Conservation (phyloP, 1,140 invertebrate genomes). For the Oncopeltus fasciatus region DNA sequence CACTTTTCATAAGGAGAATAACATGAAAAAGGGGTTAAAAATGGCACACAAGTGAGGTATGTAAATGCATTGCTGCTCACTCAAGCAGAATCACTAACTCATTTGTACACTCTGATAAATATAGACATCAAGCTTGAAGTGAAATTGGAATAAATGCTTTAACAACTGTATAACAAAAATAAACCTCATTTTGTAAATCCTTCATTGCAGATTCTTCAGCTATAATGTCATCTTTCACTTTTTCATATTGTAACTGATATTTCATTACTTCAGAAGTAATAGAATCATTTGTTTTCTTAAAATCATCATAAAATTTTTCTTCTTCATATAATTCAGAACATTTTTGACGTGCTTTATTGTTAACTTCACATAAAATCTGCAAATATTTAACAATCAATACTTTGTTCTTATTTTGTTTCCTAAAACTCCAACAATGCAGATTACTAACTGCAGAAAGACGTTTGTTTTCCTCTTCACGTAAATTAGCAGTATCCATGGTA, state of each 20-base stretch:
- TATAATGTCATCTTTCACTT: neutral
- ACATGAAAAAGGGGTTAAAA: too few species aligned
- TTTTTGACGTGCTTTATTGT: neutral
- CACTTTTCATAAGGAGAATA: too few species aligned
- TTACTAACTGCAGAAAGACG: neutral
- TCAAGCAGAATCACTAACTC: too few species aligned
- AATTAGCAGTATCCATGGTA: constrained; percentile 28
- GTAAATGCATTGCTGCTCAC: too few species aligned
- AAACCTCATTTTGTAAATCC: neutral
- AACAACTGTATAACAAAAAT: too few species aligned
- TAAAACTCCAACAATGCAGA: too few species aligned
- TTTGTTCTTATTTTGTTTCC: too few species aligned
- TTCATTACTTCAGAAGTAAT: neutral
- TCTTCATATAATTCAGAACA: neutral
- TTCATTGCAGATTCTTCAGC: neutral
- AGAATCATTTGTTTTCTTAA: neutral
- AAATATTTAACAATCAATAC: too few species aligned
- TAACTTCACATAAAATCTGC: neutral
- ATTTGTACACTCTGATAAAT: too few species aligned
- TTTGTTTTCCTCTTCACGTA: constrained; percentile 26
- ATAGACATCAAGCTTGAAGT: too few species aligned
- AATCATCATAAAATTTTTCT: neutral
- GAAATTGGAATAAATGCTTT: too few species aligned
- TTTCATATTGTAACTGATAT: neutral
- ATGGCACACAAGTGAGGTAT: too few species aligned